These are phyloP conservation scores for Elmis aenea DNA, from an alignment of 2,888 invertebrate genomes.

Conservation along the genomic window DNA sequence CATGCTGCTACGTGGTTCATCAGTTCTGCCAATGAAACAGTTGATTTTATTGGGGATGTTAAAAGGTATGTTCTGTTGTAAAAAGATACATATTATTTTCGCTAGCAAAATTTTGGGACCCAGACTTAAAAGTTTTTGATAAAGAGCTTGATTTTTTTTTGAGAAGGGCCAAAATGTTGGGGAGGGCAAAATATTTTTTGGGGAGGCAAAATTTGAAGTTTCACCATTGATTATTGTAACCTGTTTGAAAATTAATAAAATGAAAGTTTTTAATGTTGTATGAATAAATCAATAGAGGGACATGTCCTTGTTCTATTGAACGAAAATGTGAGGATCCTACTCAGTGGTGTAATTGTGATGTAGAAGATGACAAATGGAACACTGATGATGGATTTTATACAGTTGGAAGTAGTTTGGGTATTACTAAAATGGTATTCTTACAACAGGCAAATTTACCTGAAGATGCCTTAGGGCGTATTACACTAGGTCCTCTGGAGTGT, in stretches of 20 bases:
- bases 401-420: slow-evolving; percentile 75
- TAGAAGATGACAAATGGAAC: slow-evolving; percentile 80
- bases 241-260: no score
- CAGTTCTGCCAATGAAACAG: slow-evolving; percentile 73
- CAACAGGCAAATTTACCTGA: slow-evolving; percentile 78
- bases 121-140: neutral
- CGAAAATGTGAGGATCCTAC: slow-evolving; percentile 76
- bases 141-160: slow-evolving; percentile 24
- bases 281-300: slow-evolving; percentile 65
- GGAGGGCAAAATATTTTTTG: no score
- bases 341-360: slow-evolving; percentile 88
- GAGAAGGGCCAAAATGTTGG: no score
- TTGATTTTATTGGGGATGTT: slow-evolving; percentile 75
- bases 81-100: neutral
- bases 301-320: slow-evolving; percentile 71
- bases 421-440: slow-evolving; percentile 85
- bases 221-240: no score
- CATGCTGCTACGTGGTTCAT: slow-evolving; percentile 88
- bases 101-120: neutral
- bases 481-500: slow-evolving; percentile 86
- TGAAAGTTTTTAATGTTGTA: no score
- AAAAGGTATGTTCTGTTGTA: slow-evolving; percentile 65
- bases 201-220: no score
- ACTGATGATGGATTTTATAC: slow-evolving; percentile 84
- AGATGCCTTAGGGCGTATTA: slow-evolving; percentile 81